These are phyloP conservation scores for Lutjanus campechanus DNA, from an alignment of 2,797 vertebrate genomes.

Conservation along the genomic window DNA sequence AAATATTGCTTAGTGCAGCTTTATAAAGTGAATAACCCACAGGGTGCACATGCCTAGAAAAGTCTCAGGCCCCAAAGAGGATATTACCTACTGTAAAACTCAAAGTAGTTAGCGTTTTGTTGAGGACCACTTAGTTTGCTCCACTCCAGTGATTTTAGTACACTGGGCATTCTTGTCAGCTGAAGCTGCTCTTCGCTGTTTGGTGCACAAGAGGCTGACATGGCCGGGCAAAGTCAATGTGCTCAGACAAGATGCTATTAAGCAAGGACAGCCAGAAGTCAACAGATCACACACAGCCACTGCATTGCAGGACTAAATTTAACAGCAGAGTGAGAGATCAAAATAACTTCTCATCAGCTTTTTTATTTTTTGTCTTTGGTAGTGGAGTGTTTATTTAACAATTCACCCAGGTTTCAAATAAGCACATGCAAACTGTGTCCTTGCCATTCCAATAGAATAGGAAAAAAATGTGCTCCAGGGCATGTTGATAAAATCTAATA, in stretches of 20 bases:
- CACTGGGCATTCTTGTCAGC: conserved; percentile 26
- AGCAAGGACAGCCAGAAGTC: conserved; percentile 57
- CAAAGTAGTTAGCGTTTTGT: conserved; percentile 38
- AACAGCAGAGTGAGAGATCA: conserved; percentile 34
- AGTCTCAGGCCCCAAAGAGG: conserved; percentile 1
- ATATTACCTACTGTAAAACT: conserved; percentile 34
- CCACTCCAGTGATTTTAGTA: conserved; percentile 48
- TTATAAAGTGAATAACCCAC: not conserved
- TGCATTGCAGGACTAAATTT: not conserved
- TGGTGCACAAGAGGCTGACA: conserved; percentile 43
- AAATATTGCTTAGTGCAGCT: not conserved
- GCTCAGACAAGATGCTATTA: conserved; percentile 60
- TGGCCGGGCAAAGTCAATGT: conserved; percentile 19
- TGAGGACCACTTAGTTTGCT: conserved; percentile 49
- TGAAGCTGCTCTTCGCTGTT: conserved; percentile 42
- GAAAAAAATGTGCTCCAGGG: not conserved
- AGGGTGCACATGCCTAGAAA: not conserved
- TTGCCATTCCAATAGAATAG: conserved; percentile 21
- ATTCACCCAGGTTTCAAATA: conserved; percentile 25
- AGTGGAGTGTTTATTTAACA: conserved; percentile 17
- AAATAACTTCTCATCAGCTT: conserved; percentile 40
- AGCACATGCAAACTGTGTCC: conserved; percentile 3
- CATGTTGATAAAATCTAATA: conserved; percentile 28
- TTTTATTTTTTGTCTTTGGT: conserved; percentile 30
- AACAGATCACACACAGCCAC: conserved; percentile 47